phyloP scores from a whole-genome alignment of 2,113 vertebrate genomes.

The Bambusicola thoracicus region DNA sequence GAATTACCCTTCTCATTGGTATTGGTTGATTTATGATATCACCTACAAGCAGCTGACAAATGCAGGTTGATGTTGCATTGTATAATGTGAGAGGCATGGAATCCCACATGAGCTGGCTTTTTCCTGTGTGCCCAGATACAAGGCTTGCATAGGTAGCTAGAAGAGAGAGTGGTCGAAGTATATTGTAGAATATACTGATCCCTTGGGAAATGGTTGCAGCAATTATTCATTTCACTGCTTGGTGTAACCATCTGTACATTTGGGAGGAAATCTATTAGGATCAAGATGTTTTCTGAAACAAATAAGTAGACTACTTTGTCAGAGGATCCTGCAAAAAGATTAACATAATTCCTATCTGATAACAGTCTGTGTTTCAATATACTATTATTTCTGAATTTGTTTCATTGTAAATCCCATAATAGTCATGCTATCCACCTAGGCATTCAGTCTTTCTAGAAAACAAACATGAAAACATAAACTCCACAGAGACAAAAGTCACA shows the following conservation, averaged over 20 bases:
- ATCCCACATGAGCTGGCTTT: accelerated
- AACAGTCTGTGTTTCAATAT: neutral
- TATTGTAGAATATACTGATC: neutral
- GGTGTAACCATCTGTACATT: neutral
- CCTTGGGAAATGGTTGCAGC: neutral
- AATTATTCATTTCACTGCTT: neutral
- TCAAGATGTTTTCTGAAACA: neutral
- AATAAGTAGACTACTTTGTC: neutral
- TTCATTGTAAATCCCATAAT: neutral
- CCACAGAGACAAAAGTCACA: neutral
- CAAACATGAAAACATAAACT: neutral
- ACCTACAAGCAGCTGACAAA: neutral
- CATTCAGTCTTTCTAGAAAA: neutral
- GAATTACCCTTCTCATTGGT: neutral
- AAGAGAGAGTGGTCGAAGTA: neutral
- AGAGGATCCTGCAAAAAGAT: neutral
- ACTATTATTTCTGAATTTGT: neutral
- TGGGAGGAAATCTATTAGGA: neutral
- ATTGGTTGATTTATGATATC: neutral
- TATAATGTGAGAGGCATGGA: neutral
- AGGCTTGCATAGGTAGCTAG: neutral
- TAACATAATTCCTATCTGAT: neutral
- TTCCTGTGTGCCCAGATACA: neutral
- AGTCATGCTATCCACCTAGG: neutral
- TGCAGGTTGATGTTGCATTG: neutral